Evolutionary conservation across 2,888 invertebrate species (phyloP).

Genomic region (Polydrusus cervinus): DNA sequence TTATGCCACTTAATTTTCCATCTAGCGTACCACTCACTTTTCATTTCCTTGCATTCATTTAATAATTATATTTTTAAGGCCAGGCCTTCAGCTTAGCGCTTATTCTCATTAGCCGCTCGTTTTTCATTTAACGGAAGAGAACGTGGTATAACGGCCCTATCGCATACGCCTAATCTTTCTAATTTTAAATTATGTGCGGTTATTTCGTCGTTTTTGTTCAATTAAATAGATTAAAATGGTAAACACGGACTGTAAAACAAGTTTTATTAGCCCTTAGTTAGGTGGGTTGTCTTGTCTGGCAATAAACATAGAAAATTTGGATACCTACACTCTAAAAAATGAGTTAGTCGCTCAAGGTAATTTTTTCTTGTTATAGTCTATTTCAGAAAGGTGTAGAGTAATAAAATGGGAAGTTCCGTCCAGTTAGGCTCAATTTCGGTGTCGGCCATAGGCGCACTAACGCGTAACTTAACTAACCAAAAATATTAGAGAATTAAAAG

Average conservation of each 20-base stretch:
- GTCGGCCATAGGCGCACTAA: too few relatives aligned
- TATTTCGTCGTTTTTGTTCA: background rate
- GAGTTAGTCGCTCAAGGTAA: too few relatives aligned
- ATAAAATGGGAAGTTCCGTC: too few relatives aligned
- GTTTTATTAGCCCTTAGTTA: too few relatives aligned
- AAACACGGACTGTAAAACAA: background rate
- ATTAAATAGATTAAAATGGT: conserved; percentile 16
- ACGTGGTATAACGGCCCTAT: conserved; percentile 38
- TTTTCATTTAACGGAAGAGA: conserved; percentile 47
- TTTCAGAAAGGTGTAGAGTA: too few relatives aligned
- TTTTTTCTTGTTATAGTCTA: too few relatives aligned
- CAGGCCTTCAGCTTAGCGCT: conserved; percentile 27
- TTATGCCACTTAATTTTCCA: conserved; percentile 8
- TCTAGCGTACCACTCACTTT: conserved; percentile 3
- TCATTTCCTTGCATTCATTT: conserved; percentile 19
- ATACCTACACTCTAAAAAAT: too few relatives aligned
- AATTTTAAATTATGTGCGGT: conserved; percentile 39
- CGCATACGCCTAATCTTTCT: conserved; percentile 29
- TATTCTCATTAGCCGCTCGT: conserved; percentile 36
- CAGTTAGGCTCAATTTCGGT: too few relatives aligned
- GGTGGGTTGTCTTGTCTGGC: background rate
- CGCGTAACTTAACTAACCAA: too few relatives aligned
- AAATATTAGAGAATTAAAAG: too few relatives aligned
- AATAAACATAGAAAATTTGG: too few relatives aligned
- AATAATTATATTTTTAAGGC: conserved; percentile 26